Evolutionary conservation across 2,888 invertebrate genomes (phyloP), one percentile per base, ranked within the genome.

Genomic region (Aphodius sticticus): DNA sequence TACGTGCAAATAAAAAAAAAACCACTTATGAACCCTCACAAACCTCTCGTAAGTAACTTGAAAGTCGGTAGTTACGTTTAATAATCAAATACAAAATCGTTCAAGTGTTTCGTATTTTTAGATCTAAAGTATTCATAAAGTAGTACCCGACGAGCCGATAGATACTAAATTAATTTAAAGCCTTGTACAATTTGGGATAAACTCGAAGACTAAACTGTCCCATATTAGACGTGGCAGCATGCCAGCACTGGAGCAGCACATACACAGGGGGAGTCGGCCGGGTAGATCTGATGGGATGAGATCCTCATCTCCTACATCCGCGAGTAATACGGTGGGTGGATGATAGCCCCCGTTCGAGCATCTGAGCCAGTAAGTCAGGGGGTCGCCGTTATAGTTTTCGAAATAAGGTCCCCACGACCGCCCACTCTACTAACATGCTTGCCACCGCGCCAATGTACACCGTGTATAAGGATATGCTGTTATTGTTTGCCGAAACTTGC

Each of bases 101-200:
- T 26, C 2, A 26, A 26, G 26, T 26, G 26, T 26, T 26, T 26
- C 26, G 26, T 12, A 53, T 12, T 53, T 53, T 53, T 53, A 53
- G 53, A 7, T 53, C 53, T 53, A 53, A 7, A 53, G 53, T 53
- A 53, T 53, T 53, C 7, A 53, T 5, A 53, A 53, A 53, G 12
- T 53, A 53, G 1, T 53, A 53, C 7, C 7, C 53, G 2, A 26
- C 26, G 26, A 26, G 26, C 12, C 53, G 9, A 53, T 53, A 53
- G 53, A 53, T 53, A 53, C 53, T 53, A 53, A 53, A 53, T 53
- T 53, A 53, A 53, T 53, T 53, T 53, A 53, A 53, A 53, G 53
- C 53, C 53, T 53, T 53, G 53, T 53, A 53, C 53, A 53, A 53
- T 53, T 53, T 53, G 53, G 53, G 53, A 53, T 53, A 53, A 53